Base-by-base conservation (phyloP, 2,888 invertebrate species). In the Nomada fabriciana region DNA sequence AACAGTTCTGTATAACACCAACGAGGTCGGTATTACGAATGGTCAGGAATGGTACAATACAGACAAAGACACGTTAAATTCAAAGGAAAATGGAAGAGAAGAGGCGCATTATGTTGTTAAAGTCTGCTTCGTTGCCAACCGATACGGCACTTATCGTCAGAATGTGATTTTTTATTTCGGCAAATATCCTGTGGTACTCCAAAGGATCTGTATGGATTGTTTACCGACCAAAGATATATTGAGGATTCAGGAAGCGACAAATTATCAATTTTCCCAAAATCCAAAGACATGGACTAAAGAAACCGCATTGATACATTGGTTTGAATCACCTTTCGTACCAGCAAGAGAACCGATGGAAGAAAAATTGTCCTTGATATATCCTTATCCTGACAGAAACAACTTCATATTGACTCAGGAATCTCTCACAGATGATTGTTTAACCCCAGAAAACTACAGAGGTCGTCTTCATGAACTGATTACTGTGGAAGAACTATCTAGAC, bases 111-210 rank as follows among this genome's bases (percentile, higher is more conserved):
- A 88, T n/a, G 42, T 18, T 9, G 59, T 86, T 1, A 78, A 42
- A 50, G 23, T 87, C 36, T 23, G n/a, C 7, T 88, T 86, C 15
- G n/a, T 18, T 15, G 69, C 72, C 7, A 52, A 67, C 4, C 69
- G 69, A 76, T 97, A 96, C 91, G 97, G 96, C 36, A 97, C 97
- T 3, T 97, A 97, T 92, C 95, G 97, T 2, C 97, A 98, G 93
- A 96, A 96, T 1, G 95, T 97, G 2, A 96, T 97, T 4, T 97
- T 97, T 92, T 97, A 97, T 93, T 96, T 97, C 90, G 96, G 96
- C 1, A 92, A 93, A 70, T 95, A 96, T 90, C 96, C 96, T 0
- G 94, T 96, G 29, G 91, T 96, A 4, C 95, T 96, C 10, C 95
- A 96, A 84, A 96, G 96, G 90, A 93, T 97, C 36, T 97, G 97